These are phyloP conservation scores for Gallinago undulata DNA, from an alignment of 2,113 vertebrate genomes.

Conservation along the genomic window DNA sequence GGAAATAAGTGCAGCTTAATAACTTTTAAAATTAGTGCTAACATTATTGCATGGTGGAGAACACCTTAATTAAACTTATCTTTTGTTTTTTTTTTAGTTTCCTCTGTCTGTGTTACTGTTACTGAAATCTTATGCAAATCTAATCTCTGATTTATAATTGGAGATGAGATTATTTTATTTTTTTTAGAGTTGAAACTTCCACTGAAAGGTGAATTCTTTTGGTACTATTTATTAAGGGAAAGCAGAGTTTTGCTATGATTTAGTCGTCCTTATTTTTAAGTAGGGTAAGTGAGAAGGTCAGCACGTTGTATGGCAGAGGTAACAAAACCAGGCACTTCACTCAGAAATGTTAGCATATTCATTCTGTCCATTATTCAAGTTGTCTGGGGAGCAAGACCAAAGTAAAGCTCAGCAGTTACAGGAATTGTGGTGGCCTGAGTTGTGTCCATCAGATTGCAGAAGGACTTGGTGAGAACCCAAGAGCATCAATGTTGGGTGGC, in stretches of 20 bases:
- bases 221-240: neutral
- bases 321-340: neutral
- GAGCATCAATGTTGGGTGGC: neutral
- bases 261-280: neutral
- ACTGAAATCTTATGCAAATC: neutral
- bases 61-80: conserved; percentile 51
- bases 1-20: conserved; percentile 52
- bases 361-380: neutral
- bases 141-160: neutral
- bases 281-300: neutral
- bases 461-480: neutral
- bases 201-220: neutral
- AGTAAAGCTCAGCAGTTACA: neutral
- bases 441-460: neutral
- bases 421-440: neutral
- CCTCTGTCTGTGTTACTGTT: neutral
- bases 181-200: neutral
- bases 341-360: neutral
- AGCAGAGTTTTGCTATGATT: neutral
- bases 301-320: neutral
- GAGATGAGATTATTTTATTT: neutral
- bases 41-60: conserved; percentile 21
- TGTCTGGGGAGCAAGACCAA: neutral
- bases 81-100: neutral
- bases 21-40: conserved; percentile 30